phyloP scores from a whole-genome alignment of 2,797 vertebrate species.

The Micropoecilia bifurca region DNA sequence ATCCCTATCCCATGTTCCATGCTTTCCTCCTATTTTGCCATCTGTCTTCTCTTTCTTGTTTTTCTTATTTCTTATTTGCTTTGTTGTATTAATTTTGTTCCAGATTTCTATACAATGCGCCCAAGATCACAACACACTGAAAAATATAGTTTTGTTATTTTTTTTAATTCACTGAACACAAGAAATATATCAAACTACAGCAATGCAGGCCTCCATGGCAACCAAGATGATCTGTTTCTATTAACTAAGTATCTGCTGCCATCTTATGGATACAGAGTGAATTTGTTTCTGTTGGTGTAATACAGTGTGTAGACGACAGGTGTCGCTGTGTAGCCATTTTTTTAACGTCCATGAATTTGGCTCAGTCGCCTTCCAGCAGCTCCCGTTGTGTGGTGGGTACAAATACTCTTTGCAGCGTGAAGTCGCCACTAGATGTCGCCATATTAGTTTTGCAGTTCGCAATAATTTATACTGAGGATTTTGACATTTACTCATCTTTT shows the following conservation, averaged over 20 bases:
- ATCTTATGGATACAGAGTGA: conserved; percentile 49
- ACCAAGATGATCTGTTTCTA: not conserved
- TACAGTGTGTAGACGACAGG: conserved; percentile 30
- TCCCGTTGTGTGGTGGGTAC: conserved; percentile 34
- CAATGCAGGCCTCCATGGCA: conserved; percentile 18
- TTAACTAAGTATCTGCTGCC: conserved; percentile 55
- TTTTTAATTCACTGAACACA: conserved; percentile 35
- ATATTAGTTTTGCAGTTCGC: not conserved
- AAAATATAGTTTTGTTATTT: conserved; percentile 37
- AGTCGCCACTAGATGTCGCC: conserved; percentile 61
- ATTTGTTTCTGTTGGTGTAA: conserved; percentile 11
- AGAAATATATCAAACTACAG: conserved; percentile 21
- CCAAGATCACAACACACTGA: conserved; percentile 50
- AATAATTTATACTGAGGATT: not conserved
- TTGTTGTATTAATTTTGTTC: conserved; percentile 22
- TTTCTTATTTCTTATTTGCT: conserved; percentile 42
- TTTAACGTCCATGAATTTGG: conserved; percentile 15
- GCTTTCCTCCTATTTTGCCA: not conserved
- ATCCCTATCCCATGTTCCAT: not conserved
- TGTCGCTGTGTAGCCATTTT: conserved; percentile 49
- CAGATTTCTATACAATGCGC: conserved; percentile 23
- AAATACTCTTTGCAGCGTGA: conserved; percentile 1
- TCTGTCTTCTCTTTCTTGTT: not conserved
- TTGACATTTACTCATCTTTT: not conserved
- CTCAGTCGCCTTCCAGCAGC: conserved; percentile 20